Evolutionary conservation across 2,797 vertebrate genomes (phyloP).

Genomic region (Limnodromus scolopaceus): DNA sequence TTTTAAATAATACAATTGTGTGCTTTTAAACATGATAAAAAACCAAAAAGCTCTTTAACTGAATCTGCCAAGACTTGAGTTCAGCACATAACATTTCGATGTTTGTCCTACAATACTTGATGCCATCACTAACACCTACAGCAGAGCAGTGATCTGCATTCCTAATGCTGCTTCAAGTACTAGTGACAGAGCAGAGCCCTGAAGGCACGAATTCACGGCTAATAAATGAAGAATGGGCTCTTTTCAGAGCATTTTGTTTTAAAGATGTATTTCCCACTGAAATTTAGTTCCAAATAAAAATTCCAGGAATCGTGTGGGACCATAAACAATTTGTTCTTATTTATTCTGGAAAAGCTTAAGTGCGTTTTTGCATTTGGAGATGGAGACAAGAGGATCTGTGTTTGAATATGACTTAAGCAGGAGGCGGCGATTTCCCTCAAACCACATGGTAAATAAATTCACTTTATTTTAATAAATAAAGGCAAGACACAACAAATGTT

Average conservation of each 20-base stretch:
- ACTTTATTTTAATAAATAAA: slow-evolving; percentile 3
- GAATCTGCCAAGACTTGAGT: background rate
- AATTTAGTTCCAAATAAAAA: background rate
- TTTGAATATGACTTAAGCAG: background rate
- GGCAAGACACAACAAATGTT: background rate
- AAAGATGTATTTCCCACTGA: background rate
- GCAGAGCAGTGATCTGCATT: background rate
- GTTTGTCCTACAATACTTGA: background rate
- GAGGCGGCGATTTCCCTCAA: background rate
- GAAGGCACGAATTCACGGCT: slow-evolving; percentile 14
- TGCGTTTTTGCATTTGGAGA: background rate
- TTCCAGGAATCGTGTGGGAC: background rate
- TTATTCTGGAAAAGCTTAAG: slow-evolving; percentile 1
- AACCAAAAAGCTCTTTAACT: background rate
- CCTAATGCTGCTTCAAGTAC: background rate
- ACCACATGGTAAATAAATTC: background rate
- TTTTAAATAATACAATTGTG: background rate
- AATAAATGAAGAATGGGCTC: slow-evolving; percentile 31
- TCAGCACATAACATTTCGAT: background rate
- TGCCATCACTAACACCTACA: background rate
- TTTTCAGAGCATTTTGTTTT: slow-evolving; percentile 24
- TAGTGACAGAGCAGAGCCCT: slow-evolving; percentile 8
- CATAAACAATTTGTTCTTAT: background rate
- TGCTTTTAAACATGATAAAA: background rate
- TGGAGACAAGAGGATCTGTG: background rate